These are phyloP conservation scores for Zeus faber DNA, from an alignment of 2,113 vertebrate species.

Conservation along the genomic window DNA sequence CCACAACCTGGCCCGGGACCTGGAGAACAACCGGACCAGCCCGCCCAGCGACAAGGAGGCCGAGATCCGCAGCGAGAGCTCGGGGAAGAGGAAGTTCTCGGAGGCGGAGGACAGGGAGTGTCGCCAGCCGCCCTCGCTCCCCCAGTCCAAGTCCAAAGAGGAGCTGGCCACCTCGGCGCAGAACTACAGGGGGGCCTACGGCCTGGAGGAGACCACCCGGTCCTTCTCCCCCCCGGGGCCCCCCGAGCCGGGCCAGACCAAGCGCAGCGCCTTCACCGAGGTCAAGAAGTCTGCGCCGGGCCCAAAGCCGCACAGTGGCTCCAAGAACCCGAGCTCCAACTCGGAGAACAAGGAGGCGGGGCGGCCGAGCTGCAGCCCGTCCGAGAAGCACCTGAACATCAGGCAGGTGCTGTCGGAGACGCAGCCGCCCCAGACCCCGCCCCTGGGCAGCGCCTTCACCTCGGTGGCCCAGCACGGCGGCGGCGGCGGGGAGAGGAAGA, in stretches of 20 bases:
- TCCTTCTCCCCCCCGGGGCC: conserved; percentile 78
- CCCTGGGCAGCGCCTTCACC: conserved; percentile 84
- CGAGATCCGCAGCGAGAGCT: conserved; percentile 76
- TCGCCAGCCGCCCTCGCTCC: conserved; percentile 38
- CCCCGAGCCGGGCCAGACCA: conserved; percentile 75
- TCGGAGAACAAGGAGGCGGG: conserved; percentile 75
- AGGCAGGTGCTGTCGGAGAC: conserved; percentile 79
- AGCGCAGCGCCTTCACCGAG: conserved; percentile 94
- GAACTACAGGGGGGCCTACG: conserved; percentile 85
- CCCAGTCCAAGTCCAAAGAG: conserved; percentile 78
- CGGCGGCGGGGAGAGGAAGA: conserved; percentile 80
- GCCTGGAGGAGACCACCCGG: conserved; percentile 82
- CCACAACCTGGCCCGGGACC: conserved; percentile 90
- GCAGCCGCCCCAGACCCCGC: conserved; percentile 70
- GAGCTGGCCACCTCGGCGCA: conserved; percentile 87
- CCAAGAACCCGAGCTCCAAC: conserved; percentile 66
- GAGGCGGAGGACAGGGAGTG: conserved; percentile 68
- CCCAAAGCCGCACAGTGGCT: conserved; percentile 49
- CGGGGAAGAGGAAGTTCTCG: conserved; percentile 80
- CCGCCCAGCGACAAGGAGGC: conserved; percentile 74
- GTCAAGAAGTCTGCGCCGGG: conserved; percentile 83
- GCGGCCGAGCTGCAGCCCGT: conserved; percentile 50
- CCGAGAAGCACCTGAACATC: conserved; percentile 74
- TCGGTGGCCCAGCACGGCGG: conserved; percentile 79
- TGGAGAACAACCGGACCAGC: conserved; percentile 83